Conservation (phyloP, 2,888 invertebrate species). For the Scaptomyza polygonia region DNA sequence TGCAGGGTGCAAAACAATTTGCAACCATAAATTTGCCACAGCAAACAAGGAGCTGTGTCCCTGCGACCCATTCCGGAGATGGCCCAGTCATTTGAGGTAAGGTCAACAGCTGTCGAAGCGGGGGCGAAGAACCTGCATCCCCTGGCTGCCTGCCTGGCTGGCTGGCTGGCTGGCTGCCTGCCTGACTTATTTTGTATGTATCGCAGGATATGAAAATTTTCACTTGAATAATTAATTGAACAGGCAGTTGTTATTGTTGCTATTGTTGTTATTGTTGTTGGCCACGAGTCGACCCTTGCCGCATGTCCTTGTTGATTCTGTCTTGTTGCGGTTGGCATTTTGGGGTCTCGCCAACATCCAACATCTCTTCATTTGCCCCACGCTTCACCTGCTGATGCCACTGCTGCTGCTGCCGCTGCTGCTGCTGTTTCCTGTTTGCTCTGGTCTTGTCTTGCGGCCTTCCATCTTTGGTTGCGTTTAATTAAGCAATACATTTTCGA, state of each 20-base stretch:
- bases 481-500: slow-evolving; percentile 60
- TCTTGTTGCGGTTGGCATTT: slow-evolving; percentile 62
- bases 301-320: slow-evolving; percentile 59
- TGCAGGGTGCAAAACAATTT: slow-evolving; percentile 79
- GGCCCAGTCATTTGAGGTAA: slow-evolving; percentile 63
- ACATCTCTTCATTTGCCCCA: slow-evolving; percentile 29
- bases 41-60: slow-evolving; percentile 46
- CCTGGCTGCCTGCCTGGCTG: slow-evolving; percentile 37
- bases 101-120: slow-evolving; percentile 74
- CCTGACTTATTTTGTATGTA: slow-evolving; percentile 74
- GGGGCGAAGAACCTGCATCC: neutral
- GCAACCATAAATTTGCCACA: slow-evolving; percentile 80
- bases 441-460: slow-evolving; percentile 58
- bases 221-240: slow-evolving; percentile 81
- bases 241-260: slow-evolving; percentile 34
- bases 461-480: slow-evolving; percentile 43
- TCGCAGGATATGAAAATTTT: slow-evolving; percentile 80
- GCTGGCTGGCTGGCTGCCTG: slow-evolving; percentile 47
- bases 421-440: slow-evolving; percentile 28
- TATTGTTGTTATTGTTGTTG: slow-evolving; percentile 41
- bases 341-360: slow-evolving; percentile 31
- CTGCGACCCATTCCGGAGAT: slow-evolving; percentile 8
- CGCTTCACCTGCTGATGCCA: slow-evolving; percentile 2
- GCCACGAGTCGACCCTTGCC: slow-evolving; percentile 32
- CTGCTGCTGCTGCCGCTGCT: neutral